These are phyloP conservation scores for Tortricodes alternella DNA, from an alignment of 2,888 invertebrate genomes.

Conservation along the genomic window DNA sequence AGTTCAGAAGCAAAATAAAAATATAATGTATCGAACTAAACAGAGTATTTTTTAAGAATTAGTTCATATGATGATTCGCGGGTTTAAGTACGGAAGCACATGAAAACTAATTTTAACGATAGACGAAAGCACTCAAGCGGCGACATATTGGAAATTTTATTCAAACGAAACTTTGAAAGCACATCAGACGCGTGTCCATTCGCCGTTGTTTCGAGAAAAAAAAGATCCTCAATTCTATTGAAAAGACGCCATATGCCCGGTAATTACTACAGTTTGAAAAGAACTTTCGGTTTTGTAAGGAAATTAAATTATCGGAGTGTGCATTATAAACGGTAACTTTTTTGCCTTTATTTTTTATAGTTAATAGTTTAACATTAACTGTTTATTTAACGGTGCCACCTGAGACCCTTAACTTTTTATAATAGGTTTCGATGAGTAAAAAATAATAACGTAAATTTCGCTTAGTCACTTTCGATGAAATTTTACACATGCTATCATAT, in stretches of 20 bases:
- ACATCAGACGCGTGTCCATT: slow-evolving; percentile 41
- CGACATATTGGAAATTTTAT: slow-evolving; percentile 8
- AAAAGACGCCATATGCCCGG: slow-evolving; percentile 62
- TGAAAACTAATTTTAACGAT: neutral
- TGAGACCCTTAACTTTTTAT: slow-evolving; percentile 40
- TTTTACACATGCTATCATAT: slow-evolving; percentile 6
- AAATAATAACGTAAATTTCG: slow-evolving; percentile 36
- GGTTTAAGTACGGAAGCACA: neutral
- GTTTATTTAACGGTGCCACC: slow-evolving; percentile 51
- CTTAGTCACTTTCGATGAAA: slow-evolving; percentile 26
- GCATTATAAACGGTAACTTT: slow-evolving; percentile 53
- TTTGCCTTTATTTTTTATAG: slow-evolving; percentile 43
- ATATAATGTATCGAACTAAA: neutral
- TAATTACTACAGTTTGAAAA: slow-evolving; percentile 59
- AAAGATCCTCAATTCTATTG: slow-evolving; percentile 48
- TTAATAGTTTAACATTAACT: slow-evolving; percentile 48
- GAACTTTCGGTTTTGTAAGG: slow-evolving; percentile 56
- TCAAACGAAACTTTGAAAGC: slow-evolving; percentile 13
- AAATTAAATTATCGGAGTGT: slow-evolving; percentile 64
- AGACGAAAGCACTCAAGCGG: slow-evolving; percentile 2
- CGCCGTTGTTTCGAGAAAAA: slow-evolving; percentile 17
- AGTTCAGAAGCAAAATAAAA: neutral
- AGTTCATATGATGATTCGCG: no score
- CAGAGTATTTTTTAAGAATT: no score
- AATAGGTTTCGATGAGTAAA: slow-evolving; percentile 43